Base-by-base conservation (phyloP, 2,113 vertebrate species). In the Odocoileus hemionus region DNA sequence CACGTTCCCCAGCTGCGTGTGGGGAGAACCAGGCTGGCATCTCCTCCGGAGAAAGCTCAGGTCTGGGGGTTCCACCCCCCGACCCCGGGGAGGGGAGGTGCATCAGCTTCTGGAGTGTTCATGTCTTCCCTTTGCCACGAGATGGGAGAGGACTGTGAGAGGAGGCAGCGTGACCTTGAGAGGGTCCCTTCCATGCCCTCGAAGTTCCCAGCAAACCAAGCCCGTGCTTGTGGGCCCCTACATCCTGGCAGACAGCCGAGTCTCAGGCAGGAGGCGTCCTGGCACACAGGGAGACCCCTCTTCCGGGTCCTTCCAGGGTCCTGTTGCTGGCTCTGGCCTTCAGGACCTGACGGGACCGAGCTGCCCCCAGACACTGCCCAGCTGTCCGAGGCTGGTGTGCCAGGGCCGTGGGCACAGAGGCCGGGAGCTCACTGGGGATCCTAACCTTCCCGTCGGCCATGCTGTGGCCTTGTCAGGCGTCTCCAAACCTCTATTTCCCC, bases 121-220 rank as follows among this genome's bases (percentile, higher is more conserved):
- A 0, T 1, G 1, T 90, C 64, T 74, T 76, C 17, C 85, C 50
- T 91, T 16, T 55, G 58, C 76, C 28, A 33, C 2, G 9, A 21
- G 33, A 19, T 30, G 1, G 28, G 1, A 19, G 50, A 30, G 55
- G 28, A 3, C 8, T 28, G 52, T 28, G 25, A 23, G 30, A 55
- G 43, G 52, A 55, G 80, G 80, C 80, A 83, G 33, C 9, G 2
- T 85, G 86, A 94, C 94, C 93, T 95, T 79, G n/a, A 57, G 54
- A 4, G 14, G 47, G 55, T 57, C 36, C 25, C 67, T 80, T 61
- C 54, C 14, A 0, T 8, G 21, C 36, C 45, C 84, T 82, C 39
- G 84, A 43, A 57, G 21, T 11, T 79, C 64, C 33, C 60, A 60
- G 45, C 25, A 45, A 1, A 19, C 43, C 80, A 60, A 55, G 7